Base-by-base conservation (phyloP, 2,113 vertebrate genomes). In the Micromys minutus region DNA sequence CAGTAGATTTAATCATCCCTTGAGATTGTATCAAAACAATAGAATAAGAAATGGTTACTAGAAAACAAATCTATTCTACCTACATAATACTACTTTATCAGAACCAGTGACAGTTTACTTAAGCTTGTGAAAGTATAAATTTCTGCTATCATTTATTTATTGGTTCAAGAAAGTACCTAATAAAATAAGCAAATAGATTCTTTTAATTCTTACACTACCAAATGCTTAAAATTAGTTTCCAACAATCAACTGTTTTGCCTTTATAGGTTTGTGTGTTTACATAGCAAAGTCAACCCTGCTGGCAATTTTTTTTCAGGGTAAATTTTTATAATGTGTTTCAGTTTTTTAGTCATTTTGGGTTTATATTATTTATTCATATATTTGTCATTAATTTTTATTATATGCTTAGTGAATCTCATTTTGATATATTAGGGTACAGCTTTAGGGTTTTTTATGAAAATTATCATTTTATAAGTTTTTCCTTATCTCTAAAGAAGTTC, bases 1-100 rank as follows among this genome's bases (percentile, higher is more conserved):
- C 89, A 90, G 50, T 72, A 93, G 29, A 95, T 92, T 91, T 92
- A 88, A 85, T 95, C 94, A 96, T 69, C 55, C 92, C 89, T 81
- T 96, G 96, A 97, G 83, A 87, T 75, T 67, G 91, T 61, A 89
- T 52, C 69, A 95, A 72, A 87, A 47, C 31, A 96, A 45, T 1
- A 39, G 52, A 93, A 50, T 95, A 97, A 87, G 24, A 97, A 92
- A 95, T 39, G 7, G 59, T 76, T 76, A 63, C 11, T 21, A 95
- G 55, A 87, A 42, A 94, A 79, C 87, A 71, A 47, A 80, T 93
- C 76, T 74, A 94, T 69, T 57, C 94, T 26, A 67, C 24, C 42
- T 79, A 80, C 84, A 79, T 59, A 92, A 95, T 94, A n/a, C n/a
- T 96, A 96, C 7, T 81, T 57, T 95, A 87, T 55, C 94, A 81